Conservation (phyloP, 2,888 invertebrate genomes). For the Platycnemis pennipes region DNA sequence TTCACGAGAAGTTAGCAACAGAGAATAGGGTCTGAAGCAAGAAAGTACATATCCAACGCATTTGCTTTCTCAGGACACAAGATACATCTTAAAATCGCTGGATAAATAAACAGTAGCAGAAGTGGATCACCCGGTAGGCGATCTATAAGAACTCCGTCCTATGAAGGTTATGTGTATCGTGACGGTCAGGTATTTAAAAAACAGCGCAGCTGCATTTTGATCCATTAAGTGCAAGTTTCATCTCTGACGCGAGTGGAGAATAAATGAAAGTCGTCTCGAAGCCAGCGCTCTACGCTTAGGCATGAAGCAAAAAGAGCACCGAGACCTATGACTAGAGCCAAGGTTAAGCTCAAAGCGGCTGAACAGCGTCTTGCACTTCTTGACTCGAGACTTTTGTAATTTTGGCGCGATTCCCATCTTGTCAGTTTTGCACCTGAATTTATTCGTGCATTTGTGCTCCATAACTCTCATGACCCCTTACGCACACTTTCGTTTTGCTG, state of each 20-base stretch:
- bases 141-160: neutral
- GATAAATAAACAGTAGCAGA: neutral
- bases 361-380: slow-evolving; percentile 8
- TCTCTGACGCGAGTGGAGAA: slow-evolving; percentile 6
- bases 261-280: slow-evolving; percentile 14
- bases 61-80: neutral
- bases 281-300: slow-evolving; percentile 26
- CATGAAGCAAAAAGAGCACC: neutral
- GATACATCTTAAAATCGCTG: neutral
- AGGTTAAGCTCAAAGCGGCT: slow-evolving; percentile 23
- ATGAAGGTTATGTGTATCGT: neutral
- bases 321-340: slow-evolving; percentile 16
- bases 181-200: neutral
- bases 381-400: slow-evolving; percentile 17
- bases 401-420: slow-evolving; percentile 5
- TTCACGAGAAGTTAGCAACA: too few species aligned
- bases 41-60: too few species aligned
- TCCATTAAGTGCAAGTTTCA: slow-evolving; percentile 10
- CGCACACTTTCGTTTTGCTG: neutral
- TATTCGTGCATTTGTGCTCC: neutral
- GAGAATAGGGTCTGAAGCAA: too few species aligned
- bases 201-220: neutral
- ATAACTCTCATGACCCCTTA: neutral
- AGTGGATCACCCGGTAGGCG: neutral
- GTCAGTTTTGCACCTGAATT: slow-evolving; percentile 28